Conservation (phyloP, 2,888 invertebrate species). For the Pollenia labialis region DNA sequence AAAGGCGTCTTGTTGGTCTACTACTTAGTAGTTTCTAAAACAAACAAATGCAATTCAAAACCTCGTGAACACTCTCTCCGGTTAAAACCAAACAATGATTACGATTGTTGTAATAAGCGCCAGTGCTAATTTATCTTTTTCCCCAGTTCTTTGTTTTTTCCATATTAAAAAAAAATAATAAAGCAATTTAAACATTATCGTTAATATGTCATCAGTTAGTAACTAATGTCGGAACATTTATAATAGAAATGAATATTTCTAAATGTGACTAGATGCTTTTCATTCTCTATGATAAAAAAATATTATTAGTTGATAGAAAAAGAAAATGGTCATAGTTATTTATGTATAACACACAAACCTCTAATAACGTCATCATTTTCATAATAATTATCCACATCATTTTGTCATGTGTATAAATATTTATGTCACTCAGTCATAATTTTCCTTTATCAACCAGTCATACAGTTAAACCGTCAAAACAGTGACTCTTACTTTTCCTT, state of each 20-base stretch:
- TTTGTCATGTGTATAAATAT: conserved; percentile 61
- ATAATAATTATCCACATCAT: conserved; percentile 30
- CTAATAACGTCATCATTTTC: conserved; percentile 40
- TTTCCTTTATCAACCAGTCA: conserved; percentile 50
- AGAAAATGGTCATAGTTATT: background rate
- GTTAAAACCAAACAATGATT: conserved; percentile 49
- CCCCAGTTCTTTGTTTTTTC: background rate
- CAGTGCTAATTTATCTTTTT: conserved; percentile 55
- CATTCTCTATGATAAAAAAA: conserved; percentile 35
- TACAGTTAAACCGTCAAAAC: conserved; percentile 51
- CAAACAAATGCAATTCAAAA: conserved; percentile 59
- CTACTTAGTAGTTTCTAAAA: conserved; percentile 24
- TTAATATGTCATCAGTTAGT: conserved; percentile 65
- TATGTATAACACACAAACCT: conserved; percentile 19
- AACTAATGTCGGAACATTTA: conserved; percentile 43
- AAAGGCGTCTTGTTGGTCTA: conserved; percentile 45
- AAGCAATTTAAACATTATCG: conserved; percentile 61
- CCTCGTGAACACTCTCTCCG: conserved; percentile 15
- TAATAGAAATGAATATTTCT: conserved; percentile 29
- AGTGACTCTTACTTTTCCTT: conserved; percentile 40
- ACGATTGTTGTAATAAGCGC: conserved; percentile 58
- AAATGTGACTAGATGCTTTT: conserved; percentile 26
- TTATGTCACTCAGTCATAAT: conserved; percentile 63
- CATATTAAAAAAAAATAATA: conserved; percentile 33
- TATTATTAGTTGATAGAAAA: conserved; percentile 9